Conservation (phyloP, 2,797 vertebrate species). For the Setipinna tenuifilis region DNA sequence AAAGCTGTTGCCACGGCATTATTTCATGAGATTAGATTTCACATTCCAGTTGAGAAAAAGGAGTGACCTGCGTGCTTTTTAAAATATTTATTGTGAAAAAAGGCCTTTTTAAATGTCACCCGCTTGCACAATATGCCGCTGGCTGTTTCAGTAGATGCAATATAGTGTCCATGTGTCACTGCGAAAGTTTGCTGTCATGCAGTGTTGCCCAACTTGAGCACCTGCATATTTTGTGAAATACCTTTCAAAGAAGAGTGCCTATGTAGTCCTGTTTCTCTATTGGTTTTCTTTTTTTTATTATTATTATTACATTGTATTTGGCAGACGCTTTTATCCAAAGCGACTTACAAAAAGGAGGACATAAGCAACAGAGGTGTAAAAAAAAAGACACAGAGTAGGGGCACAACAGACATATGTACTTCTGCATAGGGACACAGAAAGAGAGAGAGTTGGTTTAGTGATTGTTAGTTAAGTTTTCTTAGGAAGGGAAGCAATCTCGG, state of each 20-base stretch:
- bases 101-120: constrained; percentile 24
- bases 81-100: constrained; percentile 36
- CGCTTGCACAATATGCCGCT: neutral
- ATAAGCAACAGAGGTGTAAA: too few species aligned
- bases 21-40: constrained; percentile 29
- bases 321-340: too few species aligned
- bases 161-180: neutral
- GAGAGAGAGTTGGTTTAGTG: too few species aligned
- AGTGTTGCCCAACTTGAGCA: neutral
- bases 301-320: too few species aligned
- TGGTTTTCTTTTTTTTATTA: too few species aligned
- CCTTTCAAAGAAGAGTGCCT: neutral
- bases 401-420: too few species aligned
- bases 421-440: too few species aligned
- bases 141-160: constrained; percentile 1
- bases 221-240: neutral
- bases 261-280: neutral
- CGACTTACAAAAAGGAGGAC: too few species aligned
- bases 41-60: constrained; percentile 24
- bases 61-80: constrained; percentile 18
- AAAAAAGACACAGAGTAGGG: too few species aligned
- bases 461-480: too few species aligned
- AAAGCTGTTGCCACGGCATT: constrained; percentile 10
- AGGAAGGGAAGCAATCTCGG: too few species aligned
- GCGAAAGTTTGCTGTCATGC: neutral